These are phyloP conservation scores for Myiozetetes cayanensis DNA, from an alignment of 2,113 vertebrate species.

Conservation along the genomic window DNA sequence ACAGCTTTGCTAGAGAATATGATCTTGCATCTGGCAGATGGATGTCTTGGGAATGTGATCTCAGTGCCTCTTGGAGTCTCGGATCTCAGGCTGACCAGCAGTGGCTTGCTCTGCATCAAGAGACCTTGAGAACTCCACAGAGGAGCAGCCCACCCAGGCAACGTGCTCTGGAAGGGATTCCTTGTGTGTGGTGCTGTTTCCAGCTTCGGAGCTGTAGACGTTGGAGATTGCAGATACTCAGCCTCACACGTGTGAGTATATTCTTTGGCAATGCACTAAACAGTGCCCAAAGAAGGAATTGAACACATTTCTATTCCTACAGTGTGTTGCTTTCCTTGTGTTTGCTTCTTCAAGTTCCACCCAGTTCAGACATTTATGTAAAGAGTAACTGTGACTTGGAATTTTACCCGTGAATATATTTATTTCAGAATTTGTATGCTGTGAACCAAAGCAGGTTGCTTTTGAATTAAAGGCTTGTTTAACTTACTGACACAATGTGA, in stretches of 20 bases:
- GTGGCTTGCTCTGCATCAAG: not conserved
- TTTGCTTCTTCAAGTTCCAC: not conserved
- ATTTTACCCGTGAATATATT: not conserved
- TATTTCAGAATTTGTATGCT: not conserved
- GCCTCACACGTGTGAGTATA: not conserved
- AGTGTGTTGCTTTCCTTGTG: not conserved
- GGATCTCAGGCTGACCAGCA: not conserved
- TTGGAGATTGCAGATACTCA: not conserved
- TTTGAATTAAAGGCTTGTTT: not conserved
- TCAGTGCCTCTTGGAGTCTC: not conserved
- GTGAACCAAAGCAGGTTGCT: not conserved
- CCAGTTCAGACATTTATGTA: not conserved
- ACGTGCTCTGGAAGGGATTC: not conserved
- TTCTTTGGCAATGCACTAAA: not conserved
- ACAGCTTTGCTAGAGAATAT: constrained; percentile 28
- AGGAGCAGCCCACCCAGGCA: not conserved
- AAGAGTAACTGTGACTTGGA: not conserved
- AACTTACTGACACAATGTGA: not conserved
- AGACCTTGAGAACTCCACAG: not conserved
- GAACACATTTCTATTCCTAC: not conserved
- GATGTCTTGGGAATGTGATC: constrained; percentile 11
- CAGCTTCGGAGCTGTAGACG: not conserved
- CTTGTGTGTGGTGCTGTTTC: not conserved
- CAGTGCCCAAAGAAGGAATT: not conserved
- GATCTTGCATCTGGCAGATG: constrained; percentile 24